phyloP scores from a whole-genome alignment of 2,888 invertebrate genomes.

The Agrochola litura region DNA sequence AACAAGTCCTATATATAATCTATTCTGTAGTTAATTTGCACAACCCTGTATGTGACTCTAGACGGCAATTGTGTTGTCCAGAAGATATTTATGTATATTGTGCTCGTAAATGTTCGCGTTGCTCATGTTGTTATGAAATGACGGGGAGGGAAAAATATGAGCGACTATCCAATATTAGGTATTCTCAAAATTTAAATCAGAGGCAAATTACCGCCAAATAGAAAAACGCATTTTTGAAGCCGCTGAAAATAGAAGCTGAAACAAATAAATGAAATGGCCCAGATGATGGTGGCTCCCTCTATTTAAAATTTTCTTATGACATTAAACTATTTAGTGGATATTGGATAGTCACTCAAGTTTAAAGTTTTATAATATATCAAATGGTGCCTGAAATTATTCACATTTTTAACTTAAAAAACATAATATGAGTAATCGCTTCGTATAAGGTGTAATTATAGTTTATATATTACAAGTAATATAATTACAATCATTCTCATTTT shows the following conservation, averaged over 20 bases:
- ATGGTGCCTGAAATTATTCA: slow-evolving; percentile 76
- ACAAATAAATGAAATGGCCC: background rate
- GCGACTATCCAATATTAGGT: slow-evolving; percentile 52
- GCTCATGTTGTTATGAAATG: slow-evolving; percentile 57
- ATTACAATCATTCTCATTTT: slow-evolving; percentile 68
- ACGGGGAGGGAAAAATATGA: slow-evolving; percentile 25
- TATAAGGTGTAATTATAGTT: slow-evolving; percentile 63
- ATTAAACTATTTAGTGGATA: background rate
- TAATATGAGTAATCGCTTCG: slow-evolving; percentile 65
- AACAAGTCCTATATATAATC: background rate
- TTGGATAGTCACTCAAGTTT: slow-evolving; percentile 54
- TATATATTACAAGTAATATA: slow-evolving; percentile 59
- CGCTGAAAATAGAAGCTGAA: background rate
- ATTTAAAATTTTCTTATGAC: slow-evolving; percentile 15
- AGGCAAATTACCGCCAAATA: background rate
- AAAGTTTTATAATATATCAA: slow-evolving; percentile 61
- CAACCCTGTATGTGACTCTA: slow-evolving; percentile 60
- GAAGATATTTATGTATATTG: slow-evolving; percentile 56
- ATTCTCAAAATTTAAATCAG: background rate
- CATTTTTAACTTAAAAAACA: slow-evolving; percentile 56
- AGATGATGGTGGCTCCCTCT: slow-evolving; percentile 1
- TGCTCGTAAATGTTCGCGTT: slow-evolving; percentile 52
- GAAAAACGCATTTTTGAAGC: background rate
- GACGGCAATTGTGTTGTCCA: slow-evolving; percentile 45
- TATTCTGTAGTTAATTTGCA: slow-evolving; percentile 51